phyloP scores from a whole-genome alignment of 2,113 vertebrate species.

The Danionella cerebrum region DNA sequence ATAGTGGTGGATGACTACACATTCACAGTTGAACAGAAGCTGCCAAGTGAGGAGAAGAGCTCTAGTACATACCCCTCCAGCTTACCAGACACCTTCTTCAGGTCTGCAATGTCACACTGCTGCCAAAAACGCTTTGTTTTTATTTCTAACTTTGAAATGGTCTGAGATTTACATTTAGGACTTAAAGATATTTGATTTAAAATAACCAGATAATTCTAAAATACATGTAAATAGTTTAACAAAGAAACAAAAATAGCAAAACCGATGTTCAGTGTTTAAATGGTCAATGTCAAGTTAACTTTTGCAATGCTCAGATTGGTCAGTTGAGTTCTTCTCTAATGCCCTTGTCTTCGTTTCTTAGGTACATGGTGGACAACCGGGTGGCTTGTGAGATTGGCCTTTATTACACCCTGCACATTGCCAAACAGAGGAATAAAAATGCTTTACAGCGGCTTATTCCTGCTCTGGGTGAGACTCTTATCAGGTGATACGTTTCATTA shows the following conservation, averaged over 20 bases:
- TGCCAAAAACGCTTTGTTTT: neutral
- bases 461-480: conserved; percentile 68
- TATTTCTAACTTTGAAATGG: too few relatives aligned
- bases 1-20: conserved; percentile 93
- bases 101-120: conserved; percentile 43
- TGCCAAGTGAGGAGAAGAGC: conserved; percentile 83
- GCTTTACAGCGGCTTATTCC: conserved; percentile 86
- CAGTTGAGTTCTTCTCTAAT: neutral
- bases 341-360: conserved; percentile 41
- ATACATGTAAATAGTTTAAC: too few relatives aligned
- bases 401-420: conserved; percentile 89
- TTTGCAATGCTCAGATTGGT: neutral
- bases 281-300: too few relatives aligned
- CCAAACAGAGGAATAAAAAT: conserved; percentile 91
- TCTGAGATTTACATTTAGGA: too few relatives aligned
- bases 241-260: too few relatives aligned
- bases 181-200: too few relatives aligned
- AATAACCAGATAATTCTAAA: too few relatives aligned
- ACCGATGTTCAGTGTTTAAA: too few relatives aligned
- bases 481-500: neutral
- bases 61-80: conserved; percentile 71
- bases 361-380: conserved; percentile 86
- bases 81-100: conserved; percentile 82
- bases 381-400: conserved; percentile 94
- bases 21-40: conserved; percentile 86